Percentiles rank a stretch among this genome's conserved stretches.
phyloP scores from a whole-genome alignment of 1,140 invertebrate genomes.

The Paracyclopina nana region DNA sequence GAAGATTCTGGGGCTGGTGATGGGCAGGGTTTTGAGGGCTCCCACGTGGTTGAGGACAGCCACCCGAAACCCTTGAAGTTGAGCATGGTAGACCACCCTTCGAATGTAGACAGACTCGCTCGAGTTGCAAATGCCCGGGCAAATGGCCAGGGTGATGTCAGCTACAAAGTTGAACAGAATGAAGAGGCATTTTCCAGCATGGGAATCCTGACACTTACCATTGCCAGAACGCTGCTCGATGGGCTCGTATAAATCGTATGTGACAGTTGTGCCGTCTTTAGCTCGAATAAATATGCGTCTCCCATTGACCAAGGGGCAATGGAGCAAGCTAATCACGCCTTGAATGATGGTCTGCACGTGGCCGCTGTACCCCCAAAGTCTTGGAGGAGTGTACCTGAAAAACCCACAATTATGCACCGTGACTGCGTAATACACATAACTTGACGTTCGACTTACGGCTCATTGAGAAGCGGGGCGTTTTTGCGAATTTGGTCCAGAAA shows the following conservation, averaged over 20 bases:
- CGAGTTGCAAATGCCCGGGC: constrained; percentile 78
- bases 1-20: constrained; percentile 69
- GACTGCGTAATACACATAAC: background rate
- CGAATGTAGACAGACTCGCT: constrained; percentile 80
- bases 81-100: constrained; percentile 71
- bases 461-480: constrained; percentile 46
- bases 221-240: constrained; percentile 28
- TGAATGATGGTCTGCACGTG: constrained; percentile 79
- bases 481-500: constrained; percentile 53
- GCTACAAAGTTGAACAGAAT: constrained; percentile 34
- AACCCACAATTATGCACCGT: background rate
- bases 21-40: constrained; percentile 54
- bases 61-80: constrained; percentile 67
- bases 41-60: constrained; percentile 86
- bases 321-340: constrained; percentile 62
- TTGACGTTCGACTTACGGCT: constrained; percentile 45
- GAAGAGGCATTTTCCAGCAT: too few species aligned
- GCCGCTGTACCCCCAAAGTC: constrained; percentile 79
- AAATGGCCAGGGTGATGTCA: constrained; percentile 67
- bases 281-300: constrained; percentile 48
- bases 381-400: constrained; percentile 61
- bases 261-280: constrained; percentile 61
- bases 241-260: constrained; percentile 76
- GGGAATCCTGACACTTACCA: background rate
- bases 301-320: constrained; percentile 63